These are phyloP conservation scores for Glossosoma conforme DNA, from an alignment of 1,140 invertebrate species.

Conservation along the genomic window DNA sequence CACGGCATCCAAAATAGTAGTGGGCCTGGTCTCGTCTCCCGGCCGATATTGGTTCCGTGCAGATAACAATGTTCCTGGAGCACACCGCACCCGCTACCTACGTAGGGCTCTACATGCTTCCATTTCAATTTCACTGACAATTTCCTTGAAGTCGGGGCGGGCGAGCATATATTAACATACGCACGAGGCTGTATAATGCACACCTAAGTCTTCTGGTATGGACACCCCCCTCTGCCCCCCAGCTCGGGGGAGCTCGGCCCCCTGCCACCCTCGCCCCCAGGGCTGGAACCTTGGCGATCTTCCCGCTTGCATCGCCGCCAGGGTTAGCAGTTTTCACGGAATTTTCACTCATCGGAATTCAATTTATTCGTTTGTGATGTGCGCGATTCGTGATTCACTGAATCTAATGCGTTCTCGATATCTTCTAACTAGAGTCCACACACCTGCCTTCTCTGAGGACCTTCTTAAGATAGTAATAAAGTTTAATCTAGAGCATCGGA, in stretches of 20 bases:
- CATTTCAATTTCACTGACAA: conserved; percentile 24
- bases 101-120: conserved; percentile 7
- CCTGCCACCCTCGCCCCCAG: conserved; percentile 4
- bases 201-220: conserved; percentile 30
- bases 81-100: not conserved
- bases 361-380: too few species aligned
- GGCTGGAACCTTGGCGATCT: not conserved
- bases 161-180: conserved; percentile 16
- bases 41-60: conserved; percentile 6
- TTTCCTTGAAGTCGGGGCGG: conserved; percentile 15
- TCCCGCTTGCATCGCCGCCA: conserved; percentile 4
- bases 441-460: too few species aligned
- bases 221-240: conserved; percentile 17
- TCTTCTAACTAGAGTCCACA: too few species aligned
- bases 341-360: too few species aligned
- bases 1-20: not conserved
- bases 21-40: not conserved
- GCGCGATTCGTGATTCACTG: too few species aligned
- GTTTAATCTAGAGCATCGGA: too few species aligned
- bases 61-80: conserved; percentile 10
- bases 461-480: too few species aligned
- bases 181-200: conserved; percentile 17
- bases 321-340: too few species aligned
- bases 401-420: too few species aligned
- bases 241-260: not conserved